A percentile compares a stretch with the other conserved stretches of the same genome.
phyloP scores from a whole-genome alignment of 1,140 invertebrate genomes.

The Drosophila parvula region DNA sequence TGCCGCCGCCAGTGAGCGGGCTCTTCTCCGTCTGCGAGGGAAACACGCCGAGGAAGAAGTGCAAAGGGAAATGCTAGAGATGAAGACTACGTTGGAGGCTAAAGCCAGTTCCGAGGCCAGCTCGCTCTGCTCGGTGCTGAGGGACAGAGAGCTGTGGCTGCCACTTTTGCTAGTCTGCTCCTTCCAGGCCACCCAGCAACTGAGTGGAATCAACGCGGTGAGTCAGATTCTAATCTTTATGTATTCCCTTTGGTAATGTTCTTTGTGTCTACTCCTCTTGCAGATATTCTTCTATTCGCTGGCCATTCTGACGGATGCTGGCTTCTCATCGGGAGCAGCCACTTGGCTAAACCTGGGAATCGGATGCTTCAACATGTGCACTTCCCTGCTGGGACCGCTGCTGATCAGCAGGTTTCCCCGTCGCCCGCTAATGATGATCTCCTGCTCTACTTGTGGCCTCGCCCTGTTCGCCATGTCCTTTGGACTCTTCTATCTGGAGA shows the following conservation, averaged over 20 bases:
- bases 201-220: constrained; percentile 94
- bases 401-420: constrained; percentile 86
- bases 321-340: constrained; percentile 85
- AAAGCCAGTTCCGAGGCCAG: constrained; percentile 16
- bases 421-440: constrained; percentile 85
- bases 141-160: constrained; percentile 85
- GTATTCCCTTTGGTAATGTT: not conserved
- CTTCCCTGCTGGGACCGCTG: constrained; percentile 86
- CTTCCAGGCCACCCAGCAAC: constrained; percentile 92
- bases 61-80: constrained; percentile 84
- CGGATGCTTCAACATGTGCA: constrained; percentile 87
- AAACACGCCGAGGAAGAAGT: constrained; percentile 29
- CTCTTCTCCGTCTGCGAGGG: constrained; percentile 49
- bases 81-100: constrained; percentile 52
- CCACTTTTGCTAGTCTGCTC: constrained; percentile 89
- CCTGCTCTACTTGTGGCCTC: constrained; percentile 84
- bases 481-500: constrained; percentile 86
- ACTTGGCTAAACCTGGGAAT: constrained; percentile 88
- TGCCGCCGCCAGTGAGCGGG: constrained; percentile 85
- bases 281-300: constrained; percentile 91
- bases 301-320: constrained; percentile 87
- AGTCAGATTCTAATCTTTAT: constrained; percentile 60
- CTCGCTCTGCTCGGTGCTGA: constrained; percentile 86
- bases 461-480: constrained; percentile 86
- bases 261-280: not conserved